A percentile compares a stretch with the other conserved stretches of the same genome.
These are phyloP conservation scores for Prolemur simus DNA, from an alignment of 2,113 vertebrate genomes.

Conservation along the genomic window DNA sequence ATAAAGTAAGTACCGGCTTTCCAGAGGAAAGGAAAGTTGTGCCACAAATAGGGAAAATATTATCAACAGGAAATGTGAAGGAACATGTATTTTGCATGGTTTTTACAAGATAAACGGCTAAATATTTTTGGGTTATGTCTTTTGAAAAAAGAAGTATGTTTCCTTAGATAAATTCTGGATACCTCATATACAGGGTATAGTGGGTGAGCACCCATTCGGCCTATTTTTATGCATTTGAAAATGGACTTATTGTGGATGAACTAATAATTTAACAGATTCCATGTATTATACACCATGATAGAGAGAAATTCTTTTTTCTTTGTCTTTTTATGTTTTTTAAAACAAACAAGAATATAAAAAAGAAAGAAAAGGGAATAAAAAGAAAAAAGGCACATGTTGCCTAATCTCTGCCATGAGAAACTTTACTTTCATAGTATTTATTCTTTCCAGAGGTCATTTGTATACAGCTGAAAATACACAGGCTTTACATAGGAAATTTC, in stretches of 20 bases:
- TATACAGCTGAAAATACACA: slow-evolving; percentile 59
- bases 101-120: slow-evolving; percentile 63
- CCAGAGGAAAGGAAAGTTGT: slow-evolving; percentile 59
- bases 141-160: slow-evolving; percentile 43
- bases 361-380: neutral
- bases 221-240: neutral
- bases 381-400: slow-evolving; percentile 11
- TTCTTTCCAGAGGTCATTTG: slow-evolving; percentile 59
- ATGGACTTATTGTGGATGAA: neutral
- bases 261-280: neutral
- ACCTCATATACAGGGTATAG: neutral
- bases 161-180: slow-evolving; percentile 65
- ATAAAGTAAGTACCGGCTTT: slow-evolving; percentile 59
- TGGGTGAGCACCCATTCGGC: neutral
- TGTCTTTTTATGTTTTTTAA: neutral
- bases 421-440: slow-evolving; percentile 33
- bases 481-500: slow-evolving; percentile 49
- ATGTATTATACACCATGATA: neutral
- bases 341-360: neutral
- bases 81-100: slow-evolving; percentile 48
- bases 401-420: slow-evolving; percentile 4
- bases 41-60: slow-evolving; percentile 43
- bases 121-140: slow-evolving; percentile 55
- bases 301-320: neutral
- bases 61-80: slow-evolving; percentile 74